phyloP scores from a whole-genome alignment of 2,113 vertebrate species.

The Xenus cinereus region DNA sequence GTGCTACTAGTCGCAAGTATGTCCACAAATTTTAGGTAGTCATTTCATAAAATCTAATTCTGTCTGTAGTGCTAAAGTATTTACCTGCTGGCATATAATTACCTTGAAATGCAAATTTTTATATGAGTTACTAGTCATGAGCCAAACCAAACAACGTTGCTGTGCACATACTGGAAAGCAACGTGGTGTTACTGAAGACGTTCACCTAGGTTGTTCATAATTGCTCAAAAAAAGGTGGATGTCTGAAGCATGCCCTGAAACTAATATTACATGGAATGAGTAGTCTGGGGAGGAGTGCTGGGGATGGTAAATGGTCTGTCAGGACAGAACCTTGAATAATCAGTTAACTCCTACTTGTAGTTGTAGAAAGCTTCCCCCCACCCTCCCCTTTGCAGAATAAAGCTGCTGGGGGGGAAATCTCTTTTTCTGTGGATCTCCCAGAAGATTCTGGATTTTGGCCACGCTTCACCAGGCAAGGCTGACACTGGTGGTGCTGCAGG shows the following conservation, averaged over 20 bases:
- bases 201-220: neutral
- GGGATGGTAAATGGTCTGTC: neutral
- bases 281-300: neutral
- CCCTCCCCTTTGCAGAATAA: neutral
- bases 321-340: neutral
- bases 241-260: neutral
- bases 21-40: neutral
- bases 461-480: neutral
- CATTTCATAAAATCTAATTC: neutral
- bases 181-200: fast-evolving
- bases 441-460: neutral
- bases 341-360: neutral
- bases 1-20: neutral
- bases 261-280: fast-evolving
- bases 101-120: neutral
- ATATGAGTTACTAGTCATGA: neutral
- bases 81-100: neutral
- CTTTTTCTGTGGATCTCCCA: neutral
- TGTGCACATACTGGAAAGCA: neutral
- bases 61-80: neutral
- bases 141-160: neutral
- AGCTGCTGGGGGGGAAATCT: neutral
- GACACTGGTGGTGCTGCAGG: neutral
- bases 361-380: neutral
- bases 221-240: neutral